These are phyloP conservation scores for Herpetotheres cachinnans DNA, from an alignment of 2,113 vertebrate genomes.

Conservation along the genomic window DNA sequence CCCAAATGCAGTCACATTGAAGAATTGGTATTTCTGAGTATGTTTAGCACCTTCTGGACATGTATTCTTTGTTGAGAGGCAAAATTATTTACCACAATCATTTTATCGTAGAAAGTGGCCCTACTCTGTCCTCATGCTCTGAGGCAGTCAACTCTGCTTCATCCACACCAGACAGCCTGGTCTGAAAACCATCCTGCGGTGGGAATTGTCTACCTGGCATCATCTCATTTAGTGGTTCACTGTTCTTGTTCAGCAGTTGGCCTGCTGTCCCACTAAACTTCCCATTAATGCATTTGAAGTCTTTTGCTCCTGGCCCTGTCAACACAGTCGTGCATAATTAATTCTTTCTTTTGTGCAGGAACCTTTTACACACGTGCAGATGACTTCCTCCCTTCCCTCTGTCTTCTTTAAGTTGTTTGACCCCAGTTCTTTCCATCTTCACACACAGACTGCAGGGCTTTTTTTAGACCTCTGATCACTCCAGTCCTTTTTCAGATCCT, in stretches of 20 bases:
- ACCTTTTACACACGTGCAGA: not conserved
- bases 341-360: not conserved
- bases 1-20: not conserved
- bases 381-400: not conserved
- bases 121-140: not conserved
- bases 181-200: not conserved
- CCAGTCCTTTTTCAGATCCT: not conserved
- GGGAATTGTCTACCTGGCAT: not conserved
- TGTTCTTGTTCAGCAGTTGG: not conserved
- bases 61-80: not conserved
- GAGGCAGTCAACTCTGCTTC: not conserved
- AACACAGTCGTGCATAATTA: not conserved
- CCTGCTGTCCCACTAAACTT: not conserved
- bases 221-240: not conserved
- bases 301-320: not conserved
- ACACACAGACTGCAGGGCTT: not conserved
- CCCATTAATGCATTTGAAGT: not conserved
- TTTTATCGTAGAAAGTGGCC: not conserved
- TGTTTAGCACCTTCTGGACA: not conserved
- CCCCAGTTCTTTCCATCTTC: not conserved
- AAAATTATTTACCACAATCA: not conserved
- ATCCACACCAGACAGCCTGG: accelerated
- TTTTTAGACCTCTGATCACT: not conserved
- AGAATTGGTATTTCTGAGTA: not conserved
- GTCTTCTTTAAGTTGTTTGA: not conserved